These are phyloP conservation scores for Desmodus rotundus DNA, from an alignment of 2,113 vertebrate species.

Conservation along the genomic window DNA sequence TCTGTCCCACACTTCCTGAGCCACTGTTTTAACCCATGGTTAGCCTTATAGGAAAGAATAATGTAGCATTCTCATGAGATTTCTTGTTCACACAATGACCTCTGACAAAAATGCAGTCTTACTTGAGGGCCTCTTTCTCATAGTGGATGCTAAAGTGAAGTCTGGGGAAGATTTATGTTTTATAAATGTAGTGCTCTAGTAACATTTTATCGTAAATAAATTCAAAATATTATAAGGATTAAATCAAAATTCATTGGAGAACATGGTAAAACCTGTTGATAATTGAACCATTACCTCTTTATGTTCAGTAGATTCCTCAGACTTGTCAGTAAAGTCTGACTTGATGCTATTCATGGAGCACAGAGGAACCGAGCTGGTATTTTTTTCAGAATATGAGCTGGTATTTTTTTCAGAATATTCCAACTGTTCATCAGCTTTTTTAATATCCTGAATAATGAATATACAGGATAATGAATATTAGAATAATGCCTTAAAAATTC, in stretches of 20 bases:
- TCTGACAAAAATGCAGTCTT: background rate
- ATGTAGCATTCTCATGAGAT: background rate
- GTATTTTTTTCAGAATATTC: constrained; percentile 24
- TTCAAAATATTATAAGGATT: background rate
- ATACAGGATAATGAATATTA: background rate
- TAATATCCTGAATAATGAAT: constrained; percentile 60
- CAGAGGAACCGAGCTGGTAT: background rate
- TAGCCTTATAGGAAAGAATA: background rate
- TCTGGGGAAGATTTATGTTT: background rate
- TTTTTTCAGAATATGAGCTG: constrained; percentile 12
- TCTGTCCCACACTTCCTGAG: background rate
- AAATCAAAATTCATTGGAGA: background rate
- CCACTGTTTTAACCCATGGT: background rate
- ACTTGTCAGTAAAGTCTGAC: background rate
- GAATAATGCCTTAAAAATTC: constrained; percentile 3
- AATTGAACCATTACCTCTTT: constrained; percentile 46
- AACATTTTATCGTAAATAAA: background rate
- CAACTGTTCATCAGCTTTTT: constrained; percentile 44
- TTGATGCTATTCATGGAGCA: background rate
- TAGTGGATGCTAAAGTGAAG: background rate
- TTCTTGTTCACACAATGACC: background rate
- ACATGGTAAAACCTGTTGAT: background rate
- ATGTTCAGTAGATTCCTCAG: background rate
- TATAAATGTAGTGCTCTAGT: background rate
- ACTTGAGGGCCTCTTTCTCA: background rate